Percentiles rank a stretch among this genome's conserved stretches.
Evolutionary conservation across 2,797 vertebrate species (phyloP).

Genomic region (Sebastes baramenuke): DNA sequence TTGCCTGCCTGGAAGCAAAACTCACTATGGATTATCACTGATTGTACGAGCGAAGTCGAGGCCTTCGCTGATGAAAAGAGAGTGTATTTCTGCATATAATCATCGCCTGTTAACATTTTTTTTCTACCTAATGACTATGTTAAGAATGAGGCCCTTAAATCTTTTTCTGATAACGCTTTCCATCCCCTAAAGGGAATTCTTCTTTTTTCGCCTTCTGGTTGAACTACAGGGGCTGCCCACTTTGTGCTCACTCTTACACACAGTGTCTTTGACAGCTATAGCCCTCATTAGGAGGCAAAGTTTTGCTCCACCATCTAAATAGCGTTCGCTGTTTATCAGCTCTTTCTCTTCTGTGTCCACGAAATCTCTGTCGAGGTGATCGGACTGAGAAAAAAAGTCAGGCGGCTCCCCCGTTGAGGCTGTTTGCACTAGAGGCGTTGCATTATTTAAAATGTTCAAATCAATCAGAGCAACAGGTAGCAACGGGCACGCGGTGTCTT

Average conservation of each 20-base stretch:
- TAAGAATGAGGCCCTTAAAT: background rate
- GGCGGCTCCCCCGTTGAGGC: background rate
- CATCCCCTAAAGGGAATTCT: background rate
- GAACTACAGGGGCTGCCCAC: background rate
- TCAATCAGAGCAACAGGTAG: slow-evolving; percentile 4
- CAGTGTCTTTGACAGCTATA: background rate
- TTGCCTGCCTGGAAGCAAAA: slow-evolving; percentile 38
- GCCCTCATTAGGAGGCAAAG: background rate
- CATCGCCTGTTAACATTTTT: slow-evolving; percentile 1
- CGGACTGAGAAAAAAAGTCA: background rate
- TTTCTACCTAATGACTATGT: slow-evolving; percentile 23
- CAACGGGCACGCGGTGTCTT: background rate
- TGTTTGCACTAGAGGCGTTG: background rate
- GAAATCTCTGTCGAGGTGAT: background rate
- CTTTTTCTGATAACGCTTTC: background rate
- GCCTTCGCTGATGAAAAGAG: slow-evolving; percentile 27
- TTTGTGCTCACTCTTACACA: background rate
- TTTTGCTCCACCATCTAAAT: background rate
- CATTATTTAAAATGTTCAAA: background rate
- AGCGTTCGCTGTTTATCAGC: background rate
- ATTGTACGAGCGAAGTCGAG: slow-evolving; percentile 18
- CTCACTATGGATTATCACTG: slow-evolving; percentile 35
- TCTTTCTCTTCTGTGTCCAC: background rate
- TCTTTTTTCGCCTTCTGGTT: background rate
- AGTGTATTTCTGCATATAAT: background rate